Evolutionary conservation across 2,113 vertebrate genomes (phyloP).

Genomic region (Etia nguti): DNA sequence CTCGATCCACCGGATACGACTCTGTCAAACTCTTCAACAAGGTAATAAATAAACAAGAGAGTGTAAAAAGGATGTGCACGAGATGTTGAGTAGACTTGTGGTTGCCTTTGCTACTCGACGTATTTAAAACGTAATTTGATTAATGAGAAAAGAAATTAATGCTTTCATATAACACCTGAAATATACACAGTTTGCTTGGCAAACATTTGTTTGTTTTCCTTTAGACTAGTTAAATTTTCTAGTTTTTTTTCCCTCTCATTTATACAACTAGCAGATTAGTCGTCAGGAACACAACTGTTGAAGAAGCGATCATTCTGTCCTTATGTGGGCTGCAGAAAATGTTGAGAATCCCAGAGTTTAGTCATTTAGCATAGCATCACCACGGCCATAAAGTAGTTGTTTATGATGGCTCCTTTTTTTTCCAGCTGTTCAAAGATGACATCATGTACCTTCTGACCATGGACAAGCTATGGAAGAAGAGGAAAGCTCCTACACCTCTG

Average conservation of each 20-base stretch:
- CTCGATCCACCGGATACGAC: constrained; percentile 91
- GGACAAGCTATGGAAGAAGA: constrained; percentile 98
- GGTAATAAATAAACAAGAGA: constrained; percentile 61
- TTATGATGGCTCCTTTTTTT: background rate
- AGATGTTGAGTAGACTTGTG: background rate
- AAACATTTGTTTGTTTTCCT: background rate
- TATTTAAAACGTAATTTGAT: background rate
- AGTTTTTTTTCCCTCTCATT: background rate
- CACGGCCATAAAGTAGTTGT: background rate
- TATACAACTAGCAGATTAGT: background rate
- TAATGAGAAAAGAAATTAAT: background rate
- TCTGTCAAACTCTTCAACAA: constrained; percentile 94
- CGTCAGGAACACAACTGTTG: fast-evolving
- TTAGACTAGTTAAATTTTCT: background rate
- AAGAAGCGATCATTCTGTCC: background rate
- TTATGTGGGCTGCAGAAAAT: background rate
- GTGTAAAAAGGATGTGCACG: background rate
- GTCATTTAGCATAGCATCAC: background rate
- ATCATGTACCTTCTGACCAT: constrained; percentile 94
- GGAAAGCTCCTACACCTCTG: constrained; percentile 90
- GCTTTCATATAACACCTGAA: background rate
- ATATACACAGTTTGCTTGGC: background rate
- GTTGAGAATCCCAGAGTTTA: background rate
- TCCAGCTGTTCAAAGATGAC: constrained; percentile 96
- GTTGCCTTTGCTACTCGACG: fast-evolving